Evolutionary conservation across 2,888 invertebrate species (phyloP), one percentile per base, ranked within the genome.

Genomic region (Byasa hedistus): DNA sequence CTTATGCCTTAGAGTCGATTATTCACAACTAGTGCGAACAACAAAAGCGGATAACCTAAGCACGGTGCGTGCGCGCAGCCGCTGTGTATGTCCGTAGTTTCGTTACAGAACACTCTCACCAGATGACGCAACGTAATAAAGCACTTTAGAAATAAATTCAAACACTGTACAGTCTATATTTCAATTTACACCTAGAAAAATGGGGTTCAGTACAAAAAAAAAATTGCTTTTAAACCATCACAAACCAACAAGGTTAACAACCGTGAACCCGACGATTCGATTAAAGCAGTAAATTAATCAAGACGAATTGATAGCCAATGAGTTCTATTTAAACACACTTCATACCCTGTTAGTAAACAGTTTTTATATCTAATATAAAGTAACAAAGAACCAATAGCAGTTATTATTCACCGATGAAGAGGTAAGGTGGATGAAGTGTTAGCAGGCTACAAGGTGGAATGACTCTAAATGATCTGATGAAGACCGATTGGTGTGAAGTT

Each of bases 31-130:
- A 52, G 56, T 60, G 24, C 60, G 59, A 62, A 62, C 32, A 61
- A 66, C 62, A 59, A 64, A 63, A 55, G 27, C 55, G 59, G 62
- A 57, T 66, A 66, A 66, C 57, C 61, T 58, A 54, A 24, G 19
- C 44, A 8, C n/a, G 17, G 59, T 56, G 58, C 56, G 67, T 67
- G 60, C 61, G 56, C 23, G 58, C 58, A 51, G 51, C 24, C 51
- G 48, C n/a, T 21, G n/a, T 63, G 59, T 63, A 59, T 57, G 24
- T 23, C 24, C 62, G 62, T 56, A 62, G 54, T 57, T 65, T 60
- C 55, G 54, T 54, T 64, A 51, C 21, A 44, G 63, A 60, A 57
- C 67, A 56, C 63, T 66, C 66, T 58, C 58, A 44, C 57, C 8
- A 19, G 51, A 59, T 67, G 67, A 67, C 63, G 56, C 39, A 67